Evolutionary conservation across 2,113 vertebrate genomes (phyloP).

Genomic region (human): GRCh38 chr4:58586001-58586500

Average conservation of each 20-base stretch:
- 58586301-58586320: too few species aligned
- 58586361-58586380: too few species aligned
- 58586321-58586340: too few species aligned
- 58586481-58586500: too few species aligned
- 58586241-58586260: background rate
- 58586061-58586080: background rate
- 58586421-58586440: too few species aligned
- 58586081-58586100: background rate
- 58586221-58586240: background rate
- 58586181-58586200: background rate
- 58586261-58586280: background rate
- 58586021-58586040: background rate
- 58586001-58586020: background rate
- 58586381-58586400: too few species aligned
- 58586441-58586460: too few species aligned
- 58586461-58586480: too few species aligned
- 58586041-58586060: background rate
- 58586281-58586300: too few species aligned
- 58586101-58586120: background rate
- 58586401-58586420: too few species aligned
- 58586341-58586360: too few species aligned
- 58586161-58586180: background rate
- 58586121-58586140: background rate
- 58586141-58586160: background rate
- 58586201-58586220: background rate